Evolutionary conservation across 2,113 vertebrate genomes (phyloP).

Genomic region (Mastomys natalensis): DNA sequence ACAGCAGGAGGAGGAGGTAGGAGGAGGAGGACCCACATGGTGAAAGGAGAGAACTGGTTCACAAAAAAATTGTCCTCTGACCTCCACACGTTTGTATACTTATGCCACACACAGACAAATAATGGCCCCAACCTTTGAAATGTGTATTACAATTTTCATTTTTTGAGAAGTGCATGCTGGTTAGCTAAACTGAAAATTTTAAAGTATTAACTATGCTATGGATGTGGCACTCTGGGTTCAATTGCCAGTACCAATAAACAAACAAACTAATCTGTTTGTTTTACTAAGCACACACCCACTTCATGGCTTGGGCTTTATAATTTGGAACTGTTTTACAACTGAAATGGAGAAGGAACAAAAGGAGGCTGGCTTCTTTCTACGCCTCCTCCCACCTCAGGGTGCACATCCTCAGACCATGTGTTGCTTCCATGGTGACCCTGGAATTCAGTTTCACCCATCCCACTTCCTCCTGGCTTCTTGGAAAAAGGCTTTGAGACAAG

Average conservation of each 20-base stretch:
- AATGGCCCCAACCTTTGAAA: neutral
- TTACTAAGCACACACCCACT: neutral
- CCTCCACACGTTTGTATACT: neutral
- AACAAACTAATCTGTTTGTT: neutral
- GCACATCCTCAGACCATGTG: neutral
- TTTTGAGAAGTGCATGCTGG: neutral
- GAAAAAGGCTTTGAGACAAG: constrained; percentile 65
- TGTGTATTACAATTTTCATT: neutral
- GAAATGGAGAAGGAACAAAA: neutral
- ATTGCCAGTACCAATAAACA: neutral
- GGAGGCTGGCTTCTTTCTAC: neutral
- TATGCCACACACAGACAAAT: neutral
- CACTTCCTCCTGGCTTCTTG: constrained; percentile 51
- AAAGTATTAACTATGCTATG: neutral
- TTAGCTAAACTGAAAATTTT: neutral
- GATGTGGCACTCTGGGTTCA: no score
- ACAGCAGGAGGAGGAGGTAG: no score
- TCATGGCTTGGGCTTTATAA: neutral
- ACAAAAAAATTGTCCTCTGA: neutral
- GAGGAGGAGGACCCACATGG: no score
- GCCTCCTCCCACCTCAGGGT: neutral
- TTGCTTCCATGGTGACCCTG: neutral
- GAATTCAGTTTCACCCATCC: neutral
- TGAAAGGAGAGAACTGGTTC: neutral
- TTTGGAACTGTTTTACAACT: neutral